Percentiles rank a stretch among this genome's conserved stretches.
These are phyloP conservation scores for Pantherophis vulpinus DNA, from an alignment of 2,797 vertebrate species.

Conservation along the genomic window DNA sequence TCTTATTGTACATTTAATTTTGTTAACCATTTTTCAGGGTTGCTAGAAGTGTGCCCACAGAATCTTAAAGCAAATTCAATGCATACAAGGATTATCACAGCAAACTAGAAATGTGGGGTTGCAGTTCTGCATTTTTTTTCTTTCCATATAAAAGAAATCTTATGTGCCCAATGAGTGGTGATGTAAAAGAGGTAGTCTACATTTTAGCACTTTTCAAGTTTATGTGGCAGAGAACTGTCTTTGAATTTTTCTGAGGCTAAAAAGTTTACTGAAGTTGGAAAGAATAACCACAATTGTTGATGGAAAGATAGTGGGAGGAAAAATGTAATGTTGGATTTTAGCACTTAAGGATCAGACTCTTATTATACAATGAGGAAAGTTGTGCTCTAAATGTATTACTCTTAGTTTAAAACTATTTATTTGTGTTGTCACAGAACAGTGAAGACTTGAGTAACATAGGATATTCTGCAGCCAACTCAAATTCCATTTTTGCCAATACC, in stretches of 20 bases:
- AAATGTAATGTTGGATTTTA: background rate
- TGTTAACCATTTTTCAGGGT: background rate
- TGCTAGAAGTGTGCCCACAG: background rate
- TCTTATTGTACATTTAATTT: conserved; percentile 7
- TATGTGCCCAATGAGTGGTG: background rate
- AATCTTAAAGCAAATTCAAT: background rate
- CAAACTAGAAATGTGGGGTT: background rate
- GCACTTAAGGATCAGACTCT: background rate
- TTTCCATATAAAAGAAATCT: background rate
- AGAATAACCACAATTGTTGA: background rate
- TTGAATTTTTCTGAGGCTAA: background rate
- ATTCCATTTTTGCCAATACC: conserved; percentile 87
- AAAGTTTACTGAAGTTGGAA: background rate
- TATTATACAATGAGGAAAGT: background rate
- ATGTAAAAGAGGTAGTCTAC: background rate
- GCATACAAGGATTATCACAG: background rate
- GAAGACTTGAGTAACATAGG: conserved; percentile 91
- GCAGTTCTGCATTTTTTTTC: background rate
- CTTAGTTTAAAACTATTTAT: conserved; percentile 49
- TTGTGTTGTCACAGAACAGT: conserved; percentile 79
- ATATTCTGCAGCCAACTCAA: conserved; percentile 88
- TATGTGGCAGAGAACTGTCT: background rate
- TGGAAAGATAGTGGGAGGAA: background rate
- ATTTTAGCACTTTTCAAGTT: background rate
- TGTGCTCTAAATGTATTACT: conserved; percentile 11